Conservation (phyloP, 2,797 vertebrate genomes). For the Fratercula arctica region DNA sequence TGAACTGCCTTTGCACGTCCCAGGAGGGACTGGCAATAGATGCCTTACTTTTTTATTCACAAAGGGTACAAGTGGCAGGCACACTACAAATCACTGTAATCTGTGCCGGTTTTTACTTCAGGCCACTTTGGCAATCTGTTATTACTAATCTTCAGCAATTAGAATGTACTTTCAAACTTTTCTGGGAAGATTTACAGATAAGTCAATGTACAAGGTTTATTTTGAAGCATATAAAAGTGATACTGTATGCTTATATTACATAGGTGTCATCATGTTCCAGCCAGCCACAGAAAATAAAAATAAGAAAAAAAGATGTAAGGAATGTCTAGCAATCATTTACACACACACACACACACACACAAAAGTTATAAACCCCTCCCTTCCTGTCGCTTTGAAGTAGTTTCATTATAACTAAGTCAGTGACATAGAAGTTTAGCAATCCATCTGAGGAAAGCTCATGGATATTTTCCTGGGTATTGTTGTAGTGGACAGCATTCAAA, state of each 20-base stretch:
- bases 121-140: not conserved
- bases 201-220: not conserved
- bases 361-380: not conserved
- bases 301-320: not conserved
- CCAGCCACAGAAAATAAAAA: not conserved
- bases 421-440: not conserved
- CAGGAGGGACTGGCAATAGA: not conserved
- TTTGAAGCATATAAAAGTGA: not conserved
- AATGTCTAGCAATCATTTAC: not conserved
- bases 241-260: not conserved
- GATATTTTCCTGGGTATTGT: not conserved
- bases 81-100: not conserved
- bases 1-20: not conserved
- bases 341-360: too few species aligned
- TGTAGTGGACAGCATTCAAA: not conserved
- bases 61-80: not conserved
- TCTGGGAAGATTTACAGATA: not conserved
- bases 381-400: not conserved
- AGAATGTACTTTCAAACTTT: not conserved
- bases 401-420: not conserved
- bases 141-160: not conserved
- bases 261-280: not conserved
- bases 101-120: not conserved
- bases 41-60: not conserved
- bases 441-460: not conserved